Conservation (phyloP, 2,797 vertebrate genomes). For the Lagodon rhomboides region DNA sequence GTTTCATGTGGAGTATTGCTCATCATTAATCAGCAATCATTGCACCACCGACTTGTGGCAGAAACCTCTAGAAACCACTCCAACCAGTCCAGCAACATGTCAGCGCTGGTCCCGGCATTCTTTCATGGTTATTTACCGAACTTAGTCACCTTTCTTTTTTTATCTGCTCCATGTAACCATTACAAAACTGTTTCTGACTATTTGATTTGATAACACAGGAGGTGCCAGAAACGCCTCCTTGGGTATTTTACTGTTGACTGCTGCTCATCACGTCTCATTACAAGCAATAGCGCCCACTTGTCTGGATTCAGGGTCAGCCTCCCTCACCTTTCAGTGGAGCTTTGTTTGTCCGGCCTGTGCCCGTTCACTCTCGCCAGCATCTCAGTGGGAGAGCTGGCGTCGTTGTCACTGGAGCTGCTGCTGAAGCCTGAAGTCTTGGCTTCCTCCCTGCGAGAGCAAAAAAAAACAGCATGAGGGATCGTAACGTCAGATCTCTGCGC, state of each 20-base stretch:
- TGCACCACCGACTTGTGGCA: not conserved
- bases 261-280: not conserved
- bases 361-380: constrained; percentile 3
- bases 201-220: not conserved
- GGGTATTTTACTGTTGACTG: not conserved
- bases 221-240: not conserved
- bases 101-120: not conserved
- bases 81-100: constrained; percentile 47
- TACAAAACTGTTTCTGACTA: constrained; percentile 10
- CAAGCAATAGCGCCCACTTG: not conserved
- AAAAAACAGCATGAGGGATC: not conserved
- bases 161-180: not conserved
- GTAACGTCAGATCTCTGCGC: not conserved
- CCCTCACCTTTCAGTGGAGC: constrained; percentile 62
- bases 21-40: not conserved
- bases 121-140: not conserved
- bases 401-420: constrained; percentile 68
- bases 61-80: constrained; percentile 45
- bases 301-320: not conserved
- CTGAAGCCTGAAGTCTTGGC: constrained; percentile 60
- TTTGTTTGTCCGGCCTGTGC: not conserved
- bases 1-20: not conserved
- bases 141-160: constrained; percentile 12
- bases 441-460: constrained; percentile 53
- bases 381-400: constrained; percentile 48